Percentiles rank a stretch among this genome's conserved stretches.
Evolutionary conservation across 2,113 vertebrate genomes (phyloP).

Genomic region (Euleptes europaea): DNA sequence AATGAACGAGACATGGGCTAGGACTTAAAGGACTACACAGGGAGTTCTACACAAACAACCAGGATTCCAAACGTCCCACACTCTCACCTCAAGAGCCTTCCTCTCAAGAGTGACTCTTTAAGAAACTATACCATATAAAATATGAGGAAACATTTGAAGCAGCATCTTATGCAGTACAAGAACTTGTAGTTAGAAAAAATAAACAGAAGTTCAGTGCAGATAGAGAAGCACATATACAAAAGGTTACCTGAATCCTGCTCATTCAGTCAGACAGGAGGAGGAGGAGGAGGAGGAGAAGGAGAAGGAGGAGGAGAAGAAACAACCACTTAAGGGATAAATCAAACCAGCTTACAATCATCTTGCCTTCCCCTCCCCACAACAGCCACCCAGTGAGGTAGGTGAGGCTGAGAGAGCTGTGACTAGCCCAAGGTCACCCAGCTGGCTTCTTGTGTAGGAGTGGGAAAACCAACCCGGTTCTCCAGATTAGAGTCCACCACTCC

Average conservation of each 20-base stretch:
- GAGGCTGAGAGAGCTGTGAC: too few relatives aligned
- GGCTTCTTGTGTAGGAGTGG: too few relatives aligned
- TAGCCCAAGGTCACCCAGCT: too few relatives aligned
- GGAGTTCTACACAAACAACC: neutral
- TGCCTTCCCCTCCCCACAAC: too few relatives aligned
- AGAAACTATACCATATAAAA: neutral
- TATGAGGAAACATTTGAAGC: neutral
- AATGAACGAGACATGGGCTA: neutral
- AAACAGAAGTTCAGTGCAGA: neutral
- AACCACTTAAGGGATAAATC: too few relatives aligned
- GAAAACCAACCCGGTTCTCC: too few relatives aligned
- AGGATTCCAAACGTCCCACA: neutral
- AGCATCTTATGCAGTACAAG: neutral
- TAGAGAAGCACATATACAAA: neutral
- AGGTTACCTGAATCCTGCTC: neutral
- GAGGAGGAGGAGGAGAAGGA: too few relatives aligned
- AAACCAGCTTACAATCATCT: too few relatives aligned
- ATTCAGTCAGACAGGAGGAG: neutral
- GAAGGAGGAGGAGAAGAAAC: too few relatives aligned
- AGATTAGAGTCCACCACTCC: too few relatives aligned
- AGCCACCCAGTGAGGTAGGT: too few relatives aligned
- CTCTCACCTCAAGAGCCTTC: too few relatives aligned
- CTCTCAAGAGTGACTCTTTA: neutral
- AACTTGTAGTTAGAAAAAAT: neutral
- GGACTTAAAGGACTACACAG: neutral